phyloP scores from a whole-genome alignment of 2,113 vertebrate species.

The Camelus dromedarius region DNA sequence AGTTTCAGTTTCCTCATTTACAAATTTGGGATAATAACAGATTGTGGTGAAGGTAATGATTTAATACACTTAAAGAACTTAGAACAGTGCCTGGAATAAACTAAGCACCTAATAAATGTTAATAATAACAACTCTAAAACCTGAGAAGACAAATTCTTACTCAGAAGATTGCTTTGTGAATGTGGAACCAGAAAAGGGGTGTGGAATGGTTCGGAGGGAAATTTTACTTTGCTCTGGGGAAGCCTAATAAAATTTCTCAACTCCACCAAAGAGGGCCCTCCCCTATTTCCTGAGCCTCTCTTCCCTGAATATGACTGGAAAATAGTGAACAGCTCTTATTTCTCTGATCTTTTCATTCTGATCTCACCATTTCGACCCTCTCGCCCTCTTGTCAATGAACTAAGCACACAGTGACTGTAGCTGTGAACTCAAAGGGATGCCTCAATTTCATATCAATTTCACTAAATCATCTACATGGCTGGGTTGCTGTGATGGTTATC shows the following conservation, averaged over 20 bases:
- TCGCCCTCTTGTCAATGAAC: not conserved
- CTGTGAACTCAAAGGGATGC: not conserved
- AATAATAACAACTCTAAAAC: not conserved
- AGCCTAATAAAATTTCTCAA: constrained; percentile 37
- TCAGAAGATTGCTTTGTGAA: not conserved
- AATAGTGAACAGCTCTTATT: constrained; percentile 11
- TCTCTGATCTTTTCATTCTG: constrained; percentile 27
- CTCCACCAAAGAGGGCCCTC: not conserved
- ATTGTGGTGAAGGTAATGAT: not conserved
- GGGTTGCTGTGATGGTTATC: not conserved
- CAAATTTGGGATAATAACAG: not conserved
- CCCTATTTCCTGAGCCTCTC: not conserved
- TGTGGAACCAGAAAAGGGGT: not conserved
- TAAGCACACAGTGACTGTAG: not conserved
- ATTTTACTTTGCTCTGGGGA: constrained; percentile 40
- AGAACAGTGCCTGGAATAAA: not conserved
- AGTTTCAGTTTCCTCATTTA: constrained; percentile 29
- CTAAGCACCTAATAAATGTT: not conserved
- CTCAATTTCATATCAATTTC: not conserved
- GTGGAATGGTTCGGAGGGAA: not conserved
- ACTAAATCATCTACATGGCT: not conserved
- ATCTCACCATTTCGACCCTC: not conserved
- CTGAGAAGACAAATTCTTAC: not conserved
- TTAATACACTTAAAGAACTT: not conserved
- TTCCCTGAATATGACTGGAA: not conserved